Percentiles rank a stretch among this genome's conserved stretches.
phyloP scores from a whole-genome alignment of 2,113 vertebrate species.

The Symphodus melops region DNA sequence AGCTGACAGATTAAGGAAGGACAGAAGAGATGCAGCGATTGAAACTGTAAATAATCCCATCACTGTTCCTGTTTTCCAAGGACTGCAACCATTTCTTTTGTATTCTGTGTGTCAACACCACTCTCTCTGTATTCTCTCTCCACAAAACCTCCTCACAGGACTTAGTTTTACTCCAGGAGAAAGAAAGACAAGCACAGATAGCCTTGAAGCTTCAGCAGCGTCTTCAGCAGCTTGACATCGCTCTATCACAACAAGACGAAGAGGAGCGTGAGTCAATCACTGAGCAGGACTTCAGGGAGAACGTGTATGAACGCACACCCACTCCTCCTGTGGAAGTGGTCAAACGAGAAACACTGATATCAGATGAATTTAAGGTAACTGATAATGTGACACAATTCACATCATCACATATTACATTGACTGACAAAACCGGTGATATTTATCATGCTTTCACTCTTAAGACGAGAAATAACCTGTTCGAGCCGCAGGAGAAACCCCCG shows the following conservation, averaged over 20 bases:
- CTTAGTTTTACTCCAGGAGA: conserved; percentile 24
- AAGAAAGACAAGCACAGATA: conserved; percentile 19
- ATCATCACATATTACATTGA: conserved; percentile 37
- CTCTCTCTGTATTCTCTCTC: neutral
- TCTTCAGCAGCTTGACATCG: conserved; percentile 4
- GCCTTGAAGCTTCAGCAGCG: conserved; percentile 53
- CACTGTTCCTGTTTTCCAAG: too few relatives aligned
- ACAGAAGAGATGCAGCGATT: conserved; percentile 64
- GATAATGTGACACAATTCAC: neutral
- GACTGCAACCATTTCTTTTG: too few relatives aligned
- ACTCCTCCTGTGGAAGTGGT: conserved; percentile 68
- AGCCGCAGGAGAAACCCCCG: neutral
- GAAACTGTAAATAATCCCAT: neutral
- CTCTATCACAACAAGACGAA: conserved; percentile 23
- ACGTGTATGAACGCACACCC: conserved; percentile 82
- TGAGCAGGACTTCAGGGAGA: conserved; percentile 84
- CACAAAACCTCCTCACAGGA: neutral
- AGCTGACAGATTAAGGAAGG: conserved; percentile 65
- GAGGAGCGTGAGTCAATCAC: conserved; percentile 63
- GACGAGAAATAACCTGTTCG: conserved; percentile 1
- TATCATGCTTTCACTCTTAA: neutral
- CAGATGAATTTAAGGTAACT: conserved; percentile 81
- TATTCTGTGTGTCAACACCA: neutral
- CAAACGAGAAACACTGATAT: conserved; percentile 74
- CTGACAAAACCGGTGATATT: neutral